phyloP scores from a whole-genome alignment of 2,888 invertebrate species.

The Invenusta paracnida region DNA sequence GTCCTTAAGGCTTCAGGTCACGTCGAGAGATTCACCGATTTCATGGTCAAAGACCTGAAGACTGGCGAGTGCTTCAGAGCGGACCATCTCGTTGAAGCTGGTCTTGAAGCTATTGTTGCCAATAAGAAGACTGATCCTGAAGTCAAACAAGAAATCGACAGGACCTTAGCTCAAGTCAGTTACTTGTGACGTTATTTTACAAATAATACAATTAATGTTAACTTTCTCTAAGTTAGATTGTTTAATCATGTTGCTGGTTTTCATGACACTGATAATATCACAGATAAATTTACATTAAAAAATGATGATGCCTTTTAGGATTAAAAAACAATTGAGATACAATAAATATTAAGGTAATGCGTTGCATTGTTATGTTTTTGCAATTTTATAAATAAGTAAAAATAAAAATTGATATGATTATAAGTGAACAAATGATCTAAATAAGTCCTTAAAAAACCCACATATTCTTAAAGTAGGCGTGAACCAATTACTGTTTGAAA shows the following conservation, averaged over 20 bases:
- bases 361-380: no score
- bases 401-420: no score
- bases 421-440: no score
- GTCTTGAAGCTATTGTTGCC: conserved; percentile 74
- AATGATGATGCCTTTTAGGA: no score
- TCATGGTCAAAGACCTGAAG: conserved; percentile 94
- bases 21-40: conserved; percentile 95
- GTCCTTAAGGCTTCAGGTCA: conserved; percentile 97
- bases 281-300: no score
- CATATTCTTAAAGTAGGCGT: no score
- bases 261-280: no score
- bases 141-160: conserved; percentile 69
- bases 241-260: conserved; percentile 88
- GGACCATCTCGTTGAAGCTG: conserved; percentile 88
- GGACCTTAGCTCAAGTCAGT: conserved; percentile 67
- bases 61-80: conserved; percentile 94
- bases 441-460: no score
- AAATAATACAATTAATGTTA: conserved; percentile 25
- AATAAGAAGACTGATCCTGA: conserved; percentile 74
- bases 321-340: no score
- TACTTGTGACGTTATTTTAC: conserved; percentile 25
- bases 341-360: no score
- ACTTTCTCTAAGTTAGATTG: conserved; percentile 37
- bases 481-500: no score
- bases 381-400: no score